Evolutionary conservation across 1,140 invertebrate genomes (phyloP).

Genomic region (Mamestra configurata): DNA sequence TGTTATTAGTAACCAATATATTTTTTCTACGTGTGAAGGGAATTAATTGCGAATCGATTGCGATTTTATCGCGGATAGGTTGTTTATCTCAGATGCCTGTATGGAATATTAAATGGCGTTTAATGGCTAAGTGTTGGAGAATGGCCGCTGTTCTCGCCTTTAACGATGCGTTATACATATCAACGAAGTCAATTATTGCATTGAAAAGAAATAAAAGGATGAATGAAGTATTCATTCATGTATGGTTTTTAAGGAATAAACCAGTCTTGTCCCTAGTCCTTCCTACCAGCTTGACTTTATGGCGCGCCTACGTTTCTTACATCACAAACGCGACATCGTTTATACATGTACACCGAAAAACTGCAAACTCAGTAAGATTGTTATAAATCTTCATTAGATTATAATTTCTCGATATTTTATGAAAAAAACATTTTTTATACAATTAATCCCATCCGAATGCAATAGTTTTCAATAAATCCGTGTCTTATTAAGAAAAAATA

Average conservation of each 20-base stretch:
- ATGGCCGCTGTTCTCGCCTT: constrained; percentile 13
- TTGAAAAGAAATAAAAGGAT: background rate
- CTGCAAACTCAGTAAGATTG: too few relatives aligned
- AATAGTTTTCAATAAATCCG: too few relatives aligned
- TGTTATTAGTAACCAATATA: constrained; percentile 39
- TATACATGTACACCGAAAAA: background rate
- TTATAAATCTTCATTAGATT: too few relatives aligned
- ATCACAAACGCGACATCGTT: background rate
- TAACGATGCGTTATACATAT: background rate
- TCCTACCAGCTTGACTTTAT: background rate
- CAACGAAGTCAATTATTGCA: background rate
- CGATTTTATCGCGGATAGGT: constrained; percentile 18
- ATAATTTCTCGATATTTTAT: too few relatives aligned
- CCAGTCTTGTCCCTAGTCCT: background rate
- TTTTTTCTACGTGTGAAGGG: constrained; percentile 16
- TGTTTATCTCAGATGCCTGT: constrained; percentile 11
- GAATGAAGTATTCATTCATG: background rate
- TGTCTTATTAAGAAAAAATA: too few relatives aligned
- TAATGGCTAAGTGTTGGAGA: background rate
- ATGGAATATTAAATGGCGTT: constrained; percentile 10
- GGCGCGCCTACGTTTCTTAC: background rate
- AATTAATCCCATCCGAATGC: too few relatives aligned
- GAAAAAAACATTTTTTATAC: too few relatives aligned
- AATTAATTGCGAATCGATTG: constrained; percentile 30
- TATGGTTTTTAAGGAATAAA: background rate